Conservation (phyloP, 2,113 vertebrate species). For the Grantiella picta region DNA sequence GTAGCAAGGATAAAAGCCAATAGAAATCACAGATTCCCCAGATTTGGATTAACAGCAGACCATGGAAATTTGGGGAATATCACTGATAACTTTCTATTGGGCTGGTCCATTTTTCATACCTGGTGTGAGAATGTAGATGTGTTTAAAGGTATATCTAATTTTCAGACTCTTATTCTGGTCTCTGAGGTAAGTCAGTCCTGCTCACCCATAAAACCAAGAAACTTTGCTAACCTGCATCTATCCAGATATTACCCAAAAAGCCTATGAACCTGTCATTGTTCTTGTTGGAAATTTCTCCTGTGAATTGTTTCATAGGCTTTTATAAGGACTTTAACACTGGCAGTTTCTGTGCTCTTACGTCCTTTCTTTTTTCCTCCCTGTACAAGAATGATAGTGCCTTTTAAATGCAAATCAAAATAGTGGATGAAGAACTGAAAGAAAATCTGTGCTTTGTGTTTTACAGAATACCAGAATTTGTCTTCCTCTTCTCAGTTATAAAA, state of each 20-base stretch:
- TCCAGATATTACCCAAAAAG: background rate
- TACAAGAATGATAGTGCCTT: background rate
- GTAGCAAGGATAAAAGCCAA: background rate
- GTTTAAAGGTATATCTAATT: background rate
- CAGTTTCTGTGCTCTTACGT: background rate
- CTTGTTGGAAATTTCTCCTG: background rate
- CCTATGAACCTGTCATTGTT: background rate
- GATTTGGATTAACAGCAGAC: background rate
- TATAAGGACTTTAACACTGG: background rate
- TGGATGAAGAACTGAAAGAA: background rate
- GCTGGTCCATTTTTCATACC: background rate
- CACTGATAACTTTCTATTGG: background rate
- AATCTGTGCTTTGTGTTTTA: background rate
- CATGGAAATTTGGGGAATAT: background rate
- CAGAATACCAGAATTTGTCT: background rate
- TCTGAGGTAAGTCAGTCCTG: background rate
- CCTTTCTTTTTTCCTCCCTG: background rate
- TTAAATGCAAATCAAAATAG: background rate
- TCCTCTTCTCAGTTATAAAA: background rate
- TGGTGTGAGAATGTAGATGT: background rate
- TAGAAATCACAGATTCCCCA: background rate
- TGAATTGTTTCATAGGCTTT: background rate
- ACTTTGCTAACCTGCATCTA: background rate
- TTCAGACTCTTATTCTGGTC: background rate
- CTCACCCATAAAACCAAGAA: background rate